Evolutionary conservation across 2,888 invertebrate genomes (phyloP), one percentile per base, ranked within the genome.

Genomic region (Coelopa pilipes): DNA sequence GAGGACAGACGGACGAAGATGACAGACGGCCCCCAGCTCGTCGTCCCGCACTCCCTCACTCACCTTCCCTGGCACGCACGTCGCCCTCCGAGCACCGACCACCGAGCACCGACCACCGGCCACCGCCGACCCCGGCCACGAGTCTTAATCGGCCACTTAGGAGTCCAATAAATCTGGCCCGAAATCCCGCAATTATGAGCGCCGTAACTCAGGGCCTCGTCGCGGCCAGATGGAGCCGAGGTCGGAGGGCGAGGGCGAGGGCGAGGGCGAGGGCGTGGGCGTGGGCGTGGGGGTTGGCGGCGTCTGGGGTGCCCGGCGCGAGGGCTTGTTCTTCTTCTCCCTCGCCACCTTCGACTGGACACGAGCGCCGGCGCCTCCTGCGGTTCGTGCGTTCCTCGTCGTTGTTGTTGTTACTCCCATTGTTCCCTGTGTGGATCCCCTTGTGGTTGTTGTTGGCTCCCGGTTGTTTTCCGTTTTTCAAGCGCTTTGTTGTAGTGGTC

Each of bases 151-250:
- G 83, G 81, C 79, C 83, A 83, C 84, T 83, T 83, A 84, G 83
- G 82, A 81, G 77, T 79, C 79, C 79, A 83, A 84, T 84, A 84
- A 83, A 83, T 83, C 83, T 84, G 82, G 81, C 82, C 74, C 80
- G 80, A 84, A 83, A 83, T 84, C 84, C 84, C 79, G 82, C 83
- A 83, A 84, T 83, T 83, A 84, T 83, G 82, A 81, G 80, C 78
- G 82, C 82, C 84, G 84, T 84, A 83, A 84, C 81, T 83, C 80
- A 59, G 45, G 19, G 70, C 50, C 57, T 34, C 50, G n/a, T 34
- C 49, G 65, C 21, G 21, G 46, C 19, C 59, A 49, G 47, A 19
- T 19, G 21, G 24, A 15, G 66, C 10, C 11, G 24, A n/a, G 45
- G n/a, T 24, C 19, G 5, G 24, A 49, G 49, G 13, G 12, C 1